Evolutionary conservation across 2,888 invertebrate genomes (phyloP).

Genomic region (Caenorhabditis auriculariae): DNA sequence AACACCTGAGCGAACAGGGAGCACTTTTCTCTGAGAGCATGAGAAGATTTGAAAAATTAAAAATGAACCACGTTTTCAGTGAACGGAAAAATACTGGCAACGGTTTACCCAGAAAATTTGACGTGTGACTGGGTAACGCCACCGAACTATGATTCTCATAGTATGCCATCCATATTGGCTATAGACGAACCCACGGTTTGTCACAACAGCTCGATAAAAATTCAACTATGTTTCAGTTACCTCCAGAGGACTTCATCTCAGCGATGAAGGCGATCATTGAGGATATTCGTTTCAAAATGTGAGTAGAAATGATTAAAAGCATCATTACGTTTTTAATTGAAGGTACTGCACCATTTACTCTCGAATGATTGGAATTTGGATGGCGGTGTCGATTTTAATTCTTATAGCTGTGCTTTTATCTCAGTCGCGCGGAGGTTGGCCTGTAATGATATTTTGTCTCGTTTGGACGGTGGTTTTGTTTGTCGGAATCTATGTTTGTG

Average conservation of each 20-base stretch:
- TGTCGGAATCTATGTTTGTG: slow-evolving; percentile 52
- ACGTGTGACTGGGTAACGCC: slow-evolving; percentile 61
- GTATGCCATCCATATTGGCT: slow-evolving; percentile 56
- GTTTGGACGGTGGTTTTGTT: slow-evolving; percentile 53
- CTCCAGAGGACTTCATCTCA: slow-evolving; percentile 91
- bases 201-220: neutral
- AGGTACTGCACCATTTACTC: slow-evolving; percentile 55
- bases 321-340: neutral
- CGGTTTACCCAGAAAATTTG: slow-evolving; percentile 55
- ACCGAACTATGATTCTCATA: slow-evolving; percentile 55
- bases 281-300: slow-evolving; percentile 73
- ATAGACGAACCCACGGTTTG: slow-evolving; percentile 45
- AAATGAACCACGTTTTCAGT: slow-evolving; percentile 37
- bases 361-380: slow-evolving; percentile 54
- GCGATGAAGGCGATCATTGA: slow-evolving; percentile 89
- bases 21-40: no score
- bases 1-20: neutral
- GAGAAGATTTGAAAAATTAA: neutral
- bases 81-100: slow-evolving; percentile 55
- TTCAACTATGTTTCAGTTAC: slow-evolving; percentile 71
- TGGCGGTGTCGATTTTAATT: slow-evolving; percentile 48
- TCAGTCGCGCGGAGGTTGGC: slow-evolving; percentile 43
- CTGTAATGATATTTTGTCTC: slow-evolving; percentile 56
- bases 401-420: slow-evolving; percentile 50
- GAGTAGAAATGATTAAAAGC: neutral